Percentiles rank a stretch among this genome's conserved stretches.
Conservation (phyloP, 2,888 invertebrate genomes). For the Microctonus hyperodae region DNA sequence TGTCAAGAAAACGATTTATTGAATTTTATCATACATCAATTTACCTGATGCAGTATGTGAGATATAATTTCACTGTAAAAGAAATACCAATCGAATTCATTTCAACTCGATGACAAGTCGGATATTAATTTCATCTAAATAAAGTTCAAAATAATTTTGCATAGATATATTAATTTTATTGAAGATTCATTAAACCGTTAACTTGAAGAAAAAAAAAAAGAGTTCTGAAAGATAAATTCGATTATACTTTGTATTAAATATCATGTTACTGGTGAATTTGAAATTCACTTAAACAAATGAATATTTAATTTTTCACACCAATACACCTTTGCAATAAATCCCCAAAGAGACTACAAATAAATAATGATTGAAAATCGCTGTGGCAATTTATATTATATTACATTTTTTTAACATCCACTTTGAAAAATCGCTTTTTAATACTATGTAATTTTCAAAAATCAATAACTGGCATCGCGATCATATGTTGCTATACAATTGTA, state of each 20-base stretch:
- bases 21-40: not conserved
- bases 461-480: constrained; percentile 24
- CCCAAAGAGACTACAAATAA: constrained; percentile 18
- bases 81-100: not conserved
- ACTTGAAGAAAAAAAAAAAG: not conserved
- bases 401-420: not conserved
- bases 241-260: constrained; percentile 47
- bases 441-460: constrained; percentile 39
- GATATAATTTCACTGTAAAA: not conserved
- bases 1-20: constrained; percentile 8
- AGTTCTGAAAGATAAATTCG: constrained; percentile 41
- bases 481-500: too few relatives aligned
- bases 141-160: too few relatives aligned
- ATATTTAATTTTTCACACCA: constrained; percentile 36
- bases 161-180: too few relatives aligned
- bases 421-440: constrained; percentile 45
- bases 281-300: constrained; percentile 47
- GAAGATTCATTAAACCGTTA: too few relatives aligned
- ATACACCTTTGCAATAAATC: not conserved
- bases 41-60: not conserved
- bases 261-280: constrained; percentile 46
- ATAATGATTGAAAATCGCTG: not conserved
- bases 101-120: constrained; percentile 1
- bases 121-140: too few relatives aligned
- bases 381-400: too few relatives aligned